A percentile compares a stretch with the other conserved stretches of the same genome.
Evolutionary conservation across 2,888 invertebrate species (phyloP).

Genomic region (Noctuana brunneofusca): DNA sequence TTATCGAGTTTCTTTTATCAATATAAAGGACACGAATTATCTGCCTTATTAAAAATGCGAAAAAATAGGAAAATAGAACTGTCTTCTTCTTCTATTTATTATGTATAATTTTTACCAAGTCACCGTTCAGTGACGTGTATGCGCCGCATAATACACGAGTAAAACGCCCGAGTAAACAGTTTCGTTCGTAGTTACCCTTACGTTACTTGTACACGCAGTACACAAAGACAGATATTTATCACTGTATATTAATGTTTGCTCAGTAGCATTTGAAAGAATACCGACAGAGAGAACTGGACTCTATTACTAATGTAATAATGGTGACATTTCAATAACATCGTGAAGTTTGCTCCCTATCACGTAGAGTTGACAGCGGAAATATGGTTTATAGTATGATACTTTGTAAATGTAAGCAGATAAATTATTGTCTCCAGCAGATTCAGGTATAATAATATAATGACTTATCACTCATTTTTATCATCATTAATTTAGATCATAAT

Average conservation of each 20-base stretch:
- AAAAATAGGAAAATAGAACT: too few species aligned
- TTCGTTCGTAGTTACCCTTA: neutral
- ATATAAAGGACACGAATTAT: too few species aligned
- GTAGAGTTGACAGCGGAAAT: slow-evolving; percentile 4
- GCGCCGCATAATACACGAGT: neutral
- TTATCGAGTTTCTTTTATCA: too few species aligned
- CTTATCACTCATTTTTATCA: too few species aligned
- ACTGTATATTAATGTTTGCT: slow-evolving; percentile 25
- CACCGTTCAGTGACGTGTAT: too few species aligned
- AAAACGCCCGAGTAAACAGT: neutral
- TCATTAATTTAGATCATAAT: too few species aligned
- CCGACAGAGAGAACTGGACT: slow-evolving; percentile 7
- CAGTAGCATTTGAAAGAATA: slow-evolving; percentile 13
- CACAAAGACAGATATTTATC: slow-evolving; percentile 31
- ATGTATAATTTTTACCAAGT: too few species aligned
- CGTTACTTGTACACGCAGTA: slow-evolving; percentile 10
- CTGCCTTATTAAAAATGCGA: too few species aligned
- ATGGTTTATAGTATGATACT: slow-evolving; percentile 2
- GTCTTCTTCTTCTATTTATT: too few species aligned
- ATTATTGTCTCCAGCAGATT: neutral
- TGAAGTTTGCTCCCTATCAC: neutral
- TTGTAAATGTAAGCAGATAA: neutral
- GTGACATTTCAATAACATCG: neutral
- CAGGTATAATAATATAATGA: neutral
- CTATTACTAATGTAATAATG: neutral